These are phyloP conservation scores for Scaptomyza parva DNA, from an alignment of 2,888 invertebrate genomes.

Conservation along the genomic window DNA sequence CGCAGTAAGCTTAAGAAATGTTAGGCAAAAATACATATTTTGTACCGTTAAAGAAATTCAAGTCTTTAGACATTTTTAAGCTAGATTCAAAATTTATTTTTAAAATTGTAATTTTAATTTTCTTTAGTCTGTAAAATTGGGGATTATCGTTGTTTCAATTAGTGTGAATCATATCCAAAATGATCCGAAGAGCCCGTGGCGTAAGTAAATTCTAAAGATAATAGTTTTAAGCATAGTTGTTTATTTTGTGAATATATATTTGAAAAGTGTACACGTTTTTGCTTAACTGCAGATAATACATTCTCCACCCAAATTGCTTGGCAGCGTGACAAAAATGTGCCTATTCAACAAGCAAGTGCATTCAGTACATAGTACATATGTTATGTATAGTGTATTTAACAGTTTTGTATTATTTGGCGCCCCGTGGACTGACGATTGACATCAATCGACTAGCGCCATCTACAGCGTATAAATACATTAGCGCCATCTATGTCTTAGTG, in stretches of 20 bases:
- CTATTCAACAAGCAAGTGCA: constrained; percentile 9
- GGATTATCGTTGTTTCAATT: neutral
- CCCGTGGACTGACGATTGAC: neutral
- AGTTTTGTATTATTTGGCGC: neutral
- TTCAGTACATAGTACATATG: neutral
- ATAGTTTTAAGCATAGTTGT: neutral
- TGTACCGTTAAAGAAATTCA: too few relatives aligned
- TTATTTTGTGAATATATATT: constrained; percentile 21
- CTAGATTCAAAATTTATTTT: too few relatives aligned
- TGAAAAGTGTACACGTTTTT: constrained; percentile 38
- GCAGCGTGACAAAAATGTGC: constrained; percentile 64
- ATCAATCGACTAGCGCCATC: too few relatives aligned
- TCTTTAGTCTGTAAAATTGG: neutral
- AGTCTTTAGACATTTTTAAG: too few relatives aligned
- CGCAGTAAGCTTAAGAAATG: too few relatives aligned
- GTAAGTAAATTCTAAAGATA: constrained; percentile 3
- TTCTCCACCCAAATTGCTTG: constrained; percentile 46
- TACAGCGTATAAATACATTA: neutral
- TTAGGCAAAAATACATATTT: too few relatives aligned
- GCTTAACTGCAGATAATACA: constrained; percentile 24
- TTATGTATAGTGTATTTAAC: too few relatives aligned
- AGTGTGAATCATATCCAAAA: neutral
- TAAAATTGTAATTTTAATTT: neutral
- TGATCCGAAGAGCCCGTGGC: neutral
- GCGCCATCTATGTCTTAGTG: neutral